Conservation (phyloP, 2,888 invertebrate genomes). For the Apodemia zela region DNA sequence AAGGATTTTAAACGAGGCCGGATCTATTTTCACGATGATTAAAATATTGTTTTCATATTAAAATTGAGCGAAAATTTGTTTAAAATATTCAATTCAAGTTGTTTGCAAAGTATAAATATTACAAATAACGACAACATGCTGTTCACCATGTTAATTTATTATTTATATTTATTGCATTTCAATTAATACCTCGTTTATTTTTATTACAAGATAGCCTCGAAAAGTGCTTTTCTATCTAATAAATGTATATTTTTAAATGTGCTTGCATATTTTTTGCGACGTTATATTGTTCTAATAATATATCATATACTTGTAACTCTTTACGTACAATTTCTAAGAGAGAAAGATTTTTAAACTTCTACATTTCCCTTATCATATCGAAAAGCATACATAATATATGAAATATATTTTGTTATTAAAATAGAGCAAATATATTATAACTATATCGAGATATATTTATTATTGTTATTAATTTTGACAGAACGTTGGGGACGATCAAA, state of each 20-base stretch:
- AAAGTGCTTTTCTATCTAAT: background rate
- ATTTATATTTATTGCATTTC: background rate
- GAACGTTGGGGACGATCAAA: constrained; percentile 53
- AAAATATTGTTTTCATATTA: too few species aligned
- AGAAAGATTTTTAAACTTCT: constrained; percentile 49
- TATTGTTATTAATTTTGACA: constrained; percentile 42
- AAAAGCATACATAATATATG: constrained; percentile 47
- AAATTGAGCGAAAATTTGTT: too few species aligned
- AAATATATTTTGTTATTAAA: constrained; percentile 21
- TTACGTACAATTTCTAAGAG: constrained; percentile 63
- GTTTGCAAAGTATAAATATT: too few species aligned
- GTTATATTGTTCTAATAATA: background rate
- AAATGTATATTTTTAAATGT: background rate
- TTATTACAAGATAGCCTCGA: background rate
- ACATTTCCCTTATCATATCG: constrained; percentile 30
- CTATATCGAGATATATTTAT: constrained; percentile 31
- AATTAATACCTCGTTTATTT: background rate
- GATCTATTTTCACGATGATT: too few species aligned
- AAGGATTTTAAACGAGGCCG: background rate
- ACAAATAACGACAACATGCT: too few species aligned
- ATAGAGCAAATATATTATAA: constrained; percentile 33
- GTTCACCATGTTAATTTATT: too few species aligned
- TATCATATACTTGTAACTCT: background rate
- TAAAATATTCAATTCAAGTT: too few species aligned
- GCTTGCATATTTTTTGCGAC: background rate